Evolutionary conservation across 2,113 vertebrate genomes (phyloP).

Genomic region (Mus spicilegus): DNA sequence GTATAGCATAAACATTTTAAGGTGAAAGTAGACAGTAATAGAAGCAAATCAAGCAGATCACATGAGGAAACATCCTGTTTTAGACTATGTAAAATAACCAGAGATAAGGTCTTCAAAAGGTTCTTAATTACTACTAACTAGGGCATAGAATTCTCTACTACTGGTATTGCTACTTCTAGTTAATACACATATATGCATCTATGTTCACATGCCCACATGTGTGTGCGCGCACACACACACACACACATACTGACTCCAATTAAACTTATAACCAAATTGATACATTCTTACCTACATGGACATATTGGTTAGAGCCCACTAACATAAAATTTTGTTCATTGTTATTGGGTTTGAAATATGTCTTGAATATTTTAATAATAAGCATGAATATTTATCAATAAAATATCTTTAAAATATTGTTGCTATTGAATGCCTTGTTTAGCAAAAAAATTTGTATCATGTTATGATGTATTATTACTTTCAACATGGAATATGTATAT

Average conservation of each 20-base stretch:
- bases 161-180: background rate
- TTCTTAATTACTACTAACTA: background rate
- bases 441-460: background rate
- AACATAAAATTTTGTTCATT: background rate
- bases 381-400: background rate
- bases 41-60: background rate
- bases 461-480: background rate
- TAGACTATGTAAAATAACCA: background rate
- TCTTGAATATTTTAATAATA: background rate
- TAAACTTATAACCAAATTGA: background rate
- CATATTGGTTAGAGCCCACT: background rate
- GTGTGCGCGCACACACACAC: background rate
- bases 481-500: background rate
- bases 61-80: background rate
- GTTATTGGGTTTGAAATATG: background rate
- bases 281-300: fast-evolving
- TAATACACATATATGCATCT: too few species aligned
- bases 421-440: background rate
- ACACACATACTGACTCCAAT: background rate
- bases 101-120: background rate
- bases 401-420: background rate
- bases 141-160: background rate
- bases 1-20: background rate
- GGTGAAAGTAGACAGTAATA: background rate
- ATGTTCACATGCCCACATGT: too few species aligned